Evolutionary conservation across 2,113 vertebrate genomes (phyloP).

Genomic region (Heteronetta atricapilla): DNA sequence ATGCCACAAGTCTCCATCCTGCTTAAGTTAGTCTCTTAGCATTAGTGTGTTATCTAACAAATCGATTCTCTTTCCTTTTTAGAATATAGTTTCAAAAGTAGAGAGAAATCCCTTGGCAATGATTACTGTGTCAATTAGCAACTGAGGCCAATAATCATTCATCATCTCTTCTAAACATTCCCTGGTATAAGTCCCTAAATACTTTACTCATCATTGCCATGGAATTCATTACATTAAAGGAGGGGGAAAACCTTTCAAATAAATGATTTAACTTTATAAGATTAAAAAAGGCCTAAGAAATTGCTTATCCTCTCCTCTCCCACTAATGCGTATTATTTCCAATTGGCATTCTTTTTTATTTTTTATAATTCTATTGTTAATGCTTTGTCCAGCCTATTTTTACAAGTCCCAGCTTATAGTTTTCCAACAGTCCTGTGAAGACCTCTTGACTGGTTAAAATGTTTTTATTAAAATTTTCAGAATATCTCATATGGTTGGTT

Average conservation of each 20-base stretch:
- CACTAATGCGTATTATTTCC: not conserved
- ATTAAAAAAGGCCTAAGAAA: not conserved
- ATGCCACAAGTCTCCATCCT: not conserved
- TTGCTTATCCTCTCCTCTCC: not conserved
- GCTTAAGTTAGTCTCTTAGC: not conserved
- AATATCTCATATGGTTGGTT: slow-evolving; percentile 31
- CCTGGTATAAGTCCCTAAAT: slow-evolving; percentile 48
- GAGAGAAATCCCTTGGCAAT: slow-evolving; percentile 28
- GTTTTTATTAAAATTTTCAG: slow-evolving; percentile 40
- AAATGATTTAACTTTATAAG: not conserved
- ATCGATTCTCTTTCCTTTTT: slow-evolving; percentile 15
- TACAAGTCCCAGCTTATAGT: slow-evolving; percentile 30
- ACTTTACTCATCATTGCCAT: slow-evolving; percentile 36
- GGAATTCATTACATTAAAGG: slow-evolving; percentile 41
- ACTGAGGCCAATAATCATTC: slow-evolving; percentile 50
- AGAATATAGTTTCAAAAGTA: slow-evolving; percentile 42
- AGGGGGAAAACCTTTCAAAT: slow-evolving; percentile 3
- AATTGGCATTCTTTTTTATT: not conserved
- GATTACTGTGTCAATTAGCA: slow-evolving; percentile 50
- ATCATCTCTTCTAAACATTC: slow-evolving; percentile 47
- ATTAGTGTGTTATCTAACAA: slow-evolving; percentile 4
- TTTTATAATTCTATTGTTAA: not conserved
- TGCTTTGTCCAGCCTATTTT: not conserved
- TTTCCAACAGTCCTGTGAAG: slow-evolving; percentile 18
- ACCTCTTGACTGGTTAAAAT: not conserved